phyloP scores from a whole-genome alignment of 2,797 vertebrate species.

The Salarias fasciatus region DNA sequence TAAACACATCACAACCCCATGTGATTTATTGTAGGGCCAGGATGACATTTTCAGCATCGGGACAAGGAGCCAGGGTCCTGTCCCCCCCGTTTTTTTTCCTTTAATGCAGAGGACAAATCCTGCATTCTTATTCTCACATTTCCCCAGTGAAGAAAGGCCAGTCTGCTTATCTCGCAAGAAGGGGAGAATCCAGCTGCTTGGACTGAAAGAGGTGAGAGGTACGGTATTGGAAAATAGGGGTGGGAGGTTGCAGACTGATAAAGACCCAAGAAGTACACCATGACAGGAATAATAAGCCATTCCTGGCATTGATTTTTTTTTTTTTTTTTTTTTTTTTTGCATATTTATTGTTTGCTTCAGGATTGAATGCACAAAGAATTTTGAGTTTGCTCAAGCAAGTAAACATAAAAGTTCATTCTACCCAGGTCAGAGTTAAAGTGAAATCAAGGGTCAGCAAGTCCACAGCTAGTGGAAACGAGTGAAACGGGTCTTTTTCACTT shows the following conservation, averaged over 20 bases:
- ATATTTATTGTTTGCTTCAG: constrained; percentile 50
- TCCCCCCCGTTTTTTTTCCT: constrained; percentile 18
- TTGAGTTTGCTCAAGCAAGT: constrained; percentile 23
- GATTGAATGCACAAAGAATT: constrained; percentile 39
- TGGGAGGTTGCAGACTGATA: constrained; percentile 62
- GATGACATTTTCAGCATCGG: constrained; percentile 77
- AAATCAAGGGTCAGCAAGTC: background rate
- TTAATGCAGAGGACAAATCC: constrained; percentile 59
- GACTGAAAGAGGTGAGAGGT: constrained; percentile 51
- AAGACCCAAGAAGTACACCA: constrained; percentile 54
- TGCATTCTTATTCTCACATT: constrained; percentile 70
- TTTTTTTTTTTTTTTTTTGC: constrained; percentile 60
- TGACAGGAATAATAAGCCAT: constrained; percentile 59
- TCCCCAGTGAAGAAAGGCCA: constrained; percentile 66
- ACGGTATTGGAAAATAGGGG: constrained; percentile 59
- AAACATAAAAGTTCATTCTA: no score
- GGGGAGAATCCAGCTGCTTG: constrained; percentile 56
- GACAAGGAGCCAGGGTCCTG: constrained; percentile 47
- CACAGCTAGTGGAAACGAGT: background rate
- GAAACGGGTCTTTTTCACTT: no score
- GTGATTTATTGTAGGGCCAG: constrained; percentile 81
- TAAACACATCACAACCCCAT: constrained; percentile 79
- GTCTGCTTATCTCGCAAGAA: constrained; percentile 70
- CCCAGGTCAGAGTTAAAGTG: no score
- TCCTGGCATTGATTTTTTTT: constrained; percentile 58